These are phyloP conservation scores for Chrysogorgia sp. DNA, from an alignment of 92 coral and sea anemone genomes.

Conservation along the genomic window DNA sequence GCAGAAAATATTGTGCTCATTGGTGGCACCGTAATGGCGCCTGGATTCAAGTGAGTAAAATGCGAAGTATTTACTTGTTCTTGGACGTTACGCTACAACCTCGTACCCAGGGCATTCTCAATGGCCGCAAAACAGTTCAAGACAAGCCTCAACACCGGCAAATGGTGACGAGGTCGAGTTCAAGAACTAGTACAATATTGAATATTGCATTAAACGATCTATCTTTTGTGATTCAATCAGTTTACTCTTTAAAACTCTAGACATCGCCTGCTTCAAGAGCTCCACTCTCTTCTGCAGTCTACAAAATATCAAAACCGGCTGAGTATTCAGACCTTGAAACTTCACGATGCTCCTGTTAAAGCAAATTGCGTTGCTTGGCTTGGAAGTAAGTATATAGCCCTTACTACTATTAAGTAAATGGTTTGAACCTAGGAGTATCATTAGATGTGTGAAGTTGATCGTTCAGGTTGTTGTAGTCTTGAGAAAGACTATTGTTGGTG, in stretches of 20 bases:
- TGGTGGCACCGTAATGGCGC: constrained; percentile 95
- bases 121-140: too few relatives aligned
- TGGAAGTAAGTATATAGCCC: constrained; percentile 70
- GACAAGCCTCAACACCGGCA: too few relatives aligned
- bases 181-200: too few relatives aligned
- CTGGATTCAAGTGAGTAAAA: constrained; percentile 92
- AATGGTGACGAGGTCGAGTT: too few relatives aligned
- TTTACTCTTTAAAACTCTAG: constrained; percentile 37
- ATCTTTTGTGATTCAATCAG: not conserved
- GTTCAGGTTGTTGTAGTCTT: too few relatives aligned
- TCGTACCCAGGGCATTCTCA: too few relatives aligned
- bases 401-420: not conserved
- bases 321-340: constrained; percentile 79
- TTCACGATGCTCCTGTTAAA: constrained; percentile 87
- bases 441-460: too few relatives aligned
- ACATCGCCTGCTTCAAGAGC: constrained; percentile 95
- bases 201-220: too few relatives aligned
- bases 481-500: too few relatives aligned
- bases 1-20: constrained; percentile 89
- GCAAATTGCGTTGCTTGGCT: constrained; percentile 95
- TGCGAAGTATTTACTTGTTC: not conserved
- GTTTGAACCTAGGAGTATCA: too few relatives aligned
- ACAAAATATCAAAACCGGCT: constrained; percentile 84
- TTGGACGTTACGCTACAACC: too few relatives aligned
- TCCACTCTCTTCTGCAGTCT: constrained; percentile 87